Evolutionary conservation across 35 echinoderm and acorn worm genomes (phyloP).

Genomic region (Chiridota heheva): DNA sequence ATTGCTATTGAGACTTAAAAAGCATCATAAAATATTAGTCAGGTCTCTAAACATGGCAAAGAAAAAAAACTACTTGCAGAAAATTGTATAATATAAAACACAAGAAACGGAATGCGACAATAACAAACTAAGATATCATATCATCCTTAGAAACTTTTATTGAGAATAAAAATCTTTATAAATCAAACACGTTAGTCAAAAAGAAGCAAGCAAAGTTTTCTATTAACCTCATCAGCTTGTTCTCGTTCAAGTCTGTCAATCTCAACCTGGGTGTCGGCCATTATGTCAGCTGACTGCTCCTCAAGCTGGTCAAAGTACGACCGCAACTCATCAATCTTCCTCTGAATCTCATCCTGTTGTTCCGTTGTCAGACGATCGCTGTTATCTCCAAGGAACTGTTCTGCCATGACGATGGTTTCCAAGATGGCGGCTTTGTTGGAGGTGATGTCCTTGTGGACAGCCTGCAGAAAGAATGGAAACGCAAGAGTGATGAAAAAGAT

Average conservation of each 20-base stretch:
- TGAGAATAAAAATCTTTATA: too few relatives aligned
- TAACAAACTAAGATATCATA: too few relatives aligned
- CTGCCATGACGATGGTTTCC: conserved; percentile 85
- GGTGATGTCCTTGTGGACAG: conserved; percentile 74
- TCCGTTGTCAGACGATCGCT: conserved; percentile 64
- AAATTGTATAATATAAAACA: too few relatives aligned
- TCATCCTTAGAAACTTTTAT: too few relatives aligned
- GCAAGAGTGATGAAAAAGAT: too few relatives aligned
- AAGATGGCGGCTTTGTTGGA: conserved; percentile 80
- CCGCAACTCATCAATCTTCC: conserved; percentile 85
- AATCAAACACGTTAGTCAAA: too few relatives aligned
- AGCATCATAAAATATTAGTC: too few relatives aligned
- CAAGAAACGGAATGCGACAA: too few relatives aligned
- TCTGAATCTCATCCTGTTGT: conserved; percentile 80
- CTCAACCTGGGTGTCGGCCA: conserved; percentile 68
- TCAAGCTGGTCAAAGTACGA: conserved; percentile 81
- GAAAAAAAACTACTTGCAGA: too few relatives aligned
- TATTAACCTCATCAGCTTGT: conserved; percentile 76
- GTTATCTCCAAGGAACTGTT: conserved; percentile 94
- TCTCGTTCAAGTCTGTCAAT: conserved; percentile 81
- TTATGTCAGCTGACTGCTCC: conserved; percentile 55
- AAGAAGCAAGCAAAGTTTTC: neutral
- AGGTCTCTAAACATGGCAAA: too few relatives aligned
- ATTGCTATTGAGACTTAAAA: too few relatives aligned
- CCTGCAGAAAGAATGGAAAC: conserved; percentile 34